Evolutionary conservation across 1,140 invertebrate genomes (phyloP), one percentile per base, ranked within the genome.

Genomic region (Sipha flava): DNA sequence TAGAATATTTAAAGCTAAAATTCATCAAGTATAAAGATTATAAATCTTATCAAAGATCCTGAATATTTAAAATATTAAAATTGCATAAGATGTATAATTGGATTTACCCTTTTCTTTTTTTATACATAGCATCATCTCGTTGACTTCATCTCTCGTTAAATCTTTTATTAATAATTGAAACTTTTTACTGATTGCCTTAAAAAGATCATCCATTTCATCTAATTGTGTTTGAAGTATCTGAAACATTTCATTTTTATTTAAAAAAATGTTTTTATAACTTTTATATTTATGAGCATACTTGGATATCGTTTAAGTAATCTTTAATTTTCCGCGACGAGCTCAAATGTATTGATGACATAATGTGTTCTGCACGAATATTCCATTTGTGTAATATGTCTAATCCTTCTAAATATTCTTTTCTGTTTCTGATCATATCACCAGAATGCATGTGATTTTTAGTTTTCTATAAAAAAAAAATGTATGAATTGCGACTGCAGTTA

Each of bases 91-190:
- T 47, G 9, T 21, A 37, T 5, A 64, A 40, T 66, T 64, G 31
- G n/a, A 37, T 23, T 26, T 66, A 59, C 79, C 86, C 85, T 95
- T 95, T 83, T 96, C 93, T 83, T 92, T 92, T 84, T 97, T 97
- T 31, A 98, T 85, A 2, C 92, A 92, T 49, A 91, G 90, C 92
- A 97, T 94, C 90, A 96, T 95, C 66, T 89, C 89, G 81, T 96
- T 94, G 3, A 98, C 94, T 83, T 96, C 94, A 47, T 97, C 94
- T 26, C 94, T 89, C 0, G 92, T 91, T n/a, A 97, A 87, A 84
- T 97, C 94, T 82, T 93, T 93, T 21, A 97, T 95, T 1, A 97
- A 88, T 7, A 89, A 89, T 85, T 98, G 96, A 85, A 97, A 96
- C 66, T 93, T 94, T 84, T 94, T 94, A 82, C 93, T 95, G 45